A percentile compares a stretch with the other conserved stretches of the same genome.
These are phyloP conservation scores for Orcinus orca DNA, from an alignment of 2,113 vertebrate species.

Conservation along the genomic window DNA sequence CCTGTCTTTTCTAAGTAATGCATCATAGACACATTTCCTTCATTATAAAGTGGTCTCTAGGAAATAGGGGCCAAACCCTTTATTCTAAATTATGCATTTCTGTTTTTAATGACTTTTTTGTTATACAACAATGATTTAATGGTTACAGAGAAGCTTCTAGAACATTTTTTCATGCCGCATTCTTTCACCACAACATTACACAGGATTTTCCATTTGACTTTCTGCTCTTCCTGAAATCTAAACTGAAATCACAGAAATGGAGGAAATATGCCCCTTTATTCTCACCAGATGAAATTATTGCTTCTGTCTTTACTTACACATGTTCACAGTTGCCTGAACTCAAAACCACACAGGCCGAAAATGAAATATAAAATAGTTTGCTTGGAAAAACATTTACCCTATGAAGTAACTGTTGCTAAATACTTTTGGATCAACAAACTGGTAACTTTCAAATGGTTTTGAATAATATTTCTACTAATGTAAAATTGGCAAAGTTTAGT, in stretches of 20 bases:
- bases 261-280: slow-evolving; percentile 28
- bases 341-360: neutral
- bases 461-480: slow-evolving; percentile 4
- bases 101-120: neutral
- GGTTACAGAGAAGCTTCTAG: slow-evolving; percentile 49
- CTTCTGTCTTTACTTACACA: slow-evolving; percentile 32
- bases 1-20: slow-evolving; percentile 25
- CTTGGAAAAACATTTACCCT: slow-evolving; percentile 46
- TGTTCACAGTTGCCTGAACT: slow-evolving; percentile 43
- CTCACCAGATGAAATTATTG: slow-evolving; percentile 30
- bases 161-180: slow-evolving; percentile 21
- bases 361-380: slow-evolving; percentile 25
- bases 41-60: neutral
- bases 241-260: slow-evolving; percentile 2
- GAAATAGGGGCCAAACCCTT: neutral
- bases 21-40: neutral
- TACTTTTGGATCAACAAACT: slow-evolving; percentile 19
- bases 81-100: neutral
- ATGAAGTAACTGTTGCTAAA: slow-evolving; percentile 63
- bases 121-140: slow-evolving; percentile 29
- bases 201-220: slow-evolving; percentile 51
- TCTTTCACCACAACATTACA: slow-evolving; percentile 34
- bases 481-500: slow-evolving; percentile 32
- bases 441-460: slow-evolving; percentile 21
- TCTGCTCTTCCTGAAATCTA: slow-evolving; percentile 49